Percentiles rank a stretch among this genome's conserved stretches.
Conservation (phyloP, 1,140 invertebrate species). For the Arctopsyche grandis region DNA sequence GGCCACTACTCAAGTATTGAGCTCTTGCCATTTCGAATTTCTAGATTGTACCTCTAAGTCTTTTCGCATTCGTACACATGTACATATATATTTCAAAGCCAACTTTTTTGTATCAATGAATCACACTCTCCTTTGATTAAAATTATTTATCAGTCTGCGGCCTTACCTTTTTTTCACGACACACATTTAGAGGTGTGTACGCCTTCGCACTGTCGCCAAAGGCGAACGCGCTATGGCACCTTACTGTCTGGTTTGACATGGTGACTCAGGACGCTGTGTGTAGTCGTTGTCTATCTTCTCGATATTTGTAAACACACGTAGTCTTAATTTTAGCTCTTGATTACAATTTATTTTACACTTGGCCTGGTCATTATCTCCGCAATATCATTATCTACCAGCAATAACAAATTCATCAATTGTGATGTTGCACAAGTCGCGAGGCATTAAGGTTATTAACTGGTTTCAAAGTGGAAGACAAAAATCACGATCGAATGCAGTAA, state of each 20-base stretch:
- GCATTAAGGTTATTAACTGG: too few relatives aligned
- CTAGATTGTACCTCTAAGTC: too few relatives aligned
- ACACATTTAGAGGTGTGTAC: background rate
- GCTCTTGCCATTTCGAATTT: too few relatives aligned
- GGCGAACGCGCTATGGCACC: slow-evolving; percentile 8
- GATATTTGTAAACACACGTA: background rate
- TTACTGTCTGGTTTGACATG: slow-evolving; percentile 20
- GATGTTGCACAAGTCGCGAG: too few relatives aligned
- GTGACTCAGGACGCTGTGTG: background rate
- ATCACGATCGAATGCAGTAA: slow-evolving; percentile 16
- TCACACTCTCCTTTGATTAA: too few relatives aligned
- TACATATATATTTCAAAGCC: too few relatives aligned
- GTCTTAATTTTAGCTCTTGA: slow-evolving; percentile 18
- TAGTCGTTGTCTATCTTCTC: background rate
- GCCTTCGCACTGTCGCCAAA: background rate
- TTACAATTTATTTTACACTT: background rate
- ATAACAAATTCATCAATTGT: too few relatives aligned
- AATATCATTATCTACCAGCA: too few relatives aligned
- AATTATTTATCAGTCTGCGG: background rate
- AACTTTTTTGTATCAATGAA: too few relatives aligned
- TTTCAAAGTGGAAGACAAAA: background rate
- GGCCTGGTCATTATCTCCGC: too few relatives aligned
- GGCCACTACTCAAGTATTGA: too few relatives aligned
- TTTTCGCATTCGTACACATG: too few relatives aligned
- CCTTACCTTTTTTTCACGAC: background rate